A percentile compares a stretch with the other conserved stretches of the same genome.
Evolutionary conservation across 2,113 vertebrate species (phyloP).

Genomic region (Philantomba maxwellii): DNA sequence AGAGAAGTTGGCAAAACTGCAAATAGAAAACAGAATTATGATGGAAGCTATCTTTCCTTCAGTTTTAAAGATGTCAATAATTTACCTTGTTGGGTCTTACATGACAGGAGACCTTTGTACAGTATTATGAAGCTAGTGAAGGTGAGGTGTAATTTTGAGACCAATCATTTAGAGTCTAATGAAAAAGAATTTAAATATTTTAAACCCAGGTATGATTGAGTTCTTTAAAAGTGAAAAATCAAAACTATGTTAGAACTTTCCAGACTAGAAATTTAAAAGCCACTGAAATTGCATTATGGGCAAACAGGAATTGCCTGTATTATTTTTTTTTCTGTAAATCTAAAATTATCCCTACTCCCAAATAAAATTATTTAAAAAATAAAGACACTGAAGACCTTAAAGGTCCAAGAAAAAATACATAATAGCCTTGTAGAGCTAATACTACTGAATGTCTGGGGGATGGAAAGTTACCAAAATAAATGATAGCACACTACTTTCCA

Average conservation of each 20-base stretch:
- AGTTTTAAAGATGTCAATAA: neutral
- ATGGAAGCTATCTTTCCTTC: neutral
- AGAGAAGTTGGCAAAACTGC: neutral
- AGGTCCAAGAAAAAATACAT: neutral
- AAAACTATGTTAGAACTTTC: neutral
- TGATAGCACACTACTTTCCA: neutral
- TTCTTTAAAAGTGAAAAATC: slow-evolving; percentile 28
- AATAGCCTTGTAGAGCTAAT: neutral
- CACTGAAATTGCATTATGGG: neutral
- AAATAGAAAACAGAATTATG: neutral
- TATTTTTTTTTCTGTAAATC: neutral
- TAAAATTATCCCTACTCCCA: neutral
- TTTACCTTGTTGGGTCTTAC: neutral
- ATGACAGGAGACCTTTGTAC: neutral
- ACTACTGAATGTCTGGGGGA: neutral
- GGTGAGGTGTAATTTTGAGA: neutral
- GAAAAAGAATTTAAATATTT: neutral
- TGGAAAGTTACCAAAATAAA: neutral
- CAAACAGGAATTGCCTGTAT: neutral
- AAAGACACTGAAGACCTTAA: neutral
- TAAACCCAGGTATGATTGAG: neutral
- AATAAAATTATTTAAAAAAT: neutral
- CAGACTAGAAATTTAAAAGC: neutral
- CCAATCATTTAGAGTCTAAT: neutral
- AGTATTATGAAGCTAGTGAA: neutral